phyloP scores from a whole-genome alignment of 2,797 vertebrate species.

The Chloroceryle amazona region DNA sequence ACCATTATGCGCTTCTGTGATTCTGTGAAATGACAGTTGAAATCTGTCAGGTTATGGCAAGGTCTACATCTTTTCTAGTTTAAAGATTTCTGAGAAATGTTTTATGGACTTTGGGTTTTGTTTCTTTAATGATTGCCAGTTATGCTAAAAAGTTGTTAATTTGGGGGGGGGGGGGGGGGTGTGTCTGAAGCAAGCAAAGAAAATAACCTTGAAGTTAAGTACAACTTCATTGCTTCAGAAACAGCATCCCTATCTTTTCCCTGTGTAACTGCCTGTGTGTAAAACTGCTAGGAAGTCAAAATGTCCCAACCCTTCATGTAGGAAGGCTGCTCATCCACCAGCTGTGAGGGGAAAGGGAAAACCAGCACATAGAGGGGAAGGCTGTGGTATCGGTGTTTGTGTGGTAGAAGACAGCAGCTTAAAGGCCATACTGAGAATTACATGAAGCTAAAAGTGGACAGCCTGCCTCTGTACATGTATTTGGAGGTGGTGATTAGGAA shows the following conservation, averaged over 20 bases:
- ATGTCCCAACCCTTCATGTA: rapidly evolving
- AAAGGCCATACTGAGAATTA: not conserved
- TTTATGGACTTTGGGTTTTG: not conserved
- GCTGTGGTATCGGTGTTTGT: not conserved
- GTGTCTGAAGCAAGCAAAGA: not conserved
- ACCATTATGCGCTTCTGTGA: too few species aligned
- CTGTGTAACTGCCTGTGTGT: not conserved
- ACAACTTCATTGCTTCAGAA: not conserved
- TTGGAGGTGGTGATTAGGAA: not conserved
- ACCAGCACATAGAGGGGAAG: not conserved
- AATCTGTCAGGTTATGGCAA: not conserved
- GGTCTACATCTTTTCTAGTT: not conserved
- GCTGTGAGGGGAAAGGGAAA: not conserved
- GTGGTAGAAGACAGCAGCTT: not conserved
- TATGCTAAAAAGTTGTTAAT: not conserved
- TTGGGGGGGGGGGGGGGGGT: rapidly evolving
- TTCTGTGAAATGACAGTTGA: not conserved
- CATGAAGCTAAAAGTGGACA: not conserved
- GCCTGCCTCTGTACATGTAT: not conserved
- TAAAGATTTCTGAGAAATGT: not conserved
- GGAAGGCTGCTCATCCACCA: rapidly evolving
- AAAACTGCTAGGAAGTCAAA: not conserved
- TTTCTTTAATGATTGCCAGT: not conserved
- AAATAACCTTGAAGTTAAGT: not conserved
- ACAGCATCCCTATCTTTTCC: not conserved